Base-by-base conservation (phyloP, 2,113 vertebrate genomes). In the Tachysurus vachellii region DNA sequence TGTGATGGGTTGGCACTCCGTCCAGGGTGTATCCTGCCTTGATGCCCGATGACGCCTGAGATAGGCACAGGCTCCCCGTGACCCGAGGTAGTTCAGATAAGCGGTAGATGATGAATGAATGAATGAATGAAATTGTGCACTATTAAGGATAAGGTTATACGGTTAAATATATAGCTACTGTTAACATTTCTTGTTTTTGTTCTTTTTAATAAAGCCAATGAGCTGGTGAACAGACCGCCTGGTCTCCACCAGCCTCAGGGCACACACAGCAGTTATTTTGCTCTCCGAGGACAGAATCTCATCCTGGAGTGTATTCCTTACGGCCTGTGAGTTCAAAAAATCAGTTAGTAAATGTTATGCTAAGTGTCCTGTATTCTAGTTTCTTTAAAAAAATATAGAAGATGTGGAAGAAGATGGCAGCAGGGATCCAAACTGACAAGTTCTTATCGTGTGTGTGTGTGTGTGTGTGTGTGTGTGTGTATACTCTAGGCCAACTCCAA, bases 281-380 rank as follows among this genome's bases (percentile, higher is more conserved):
- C 95, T 11, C 93, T 97, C 73, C 92, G 92, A 86, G 93, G 94
- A 66, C 12, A 92, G 1, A 83, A 31, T 0, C 1, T 94, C 62
- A 90, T 86, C 1, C 93, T 97, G 3, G 97, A 97, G 88, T 97
- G 96, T 84, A 96, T 97, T 47, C 96, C 96, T 0, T 90, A 93
- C 80, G 96, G 96, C 89, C 94, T 96, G 96, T 97, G 92, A 96
- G 96, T 92, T 82, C 44, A 47, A 75, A 68, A 57, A 28, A 10
- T 59, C 57, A 3, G 4, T 3, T 10, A 36, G 66, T 36, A 70
- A 36, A 47, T 53, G n/a, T 53, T 53, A 50, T 26, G 47, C 75
- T 77, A 26, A 3, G 42, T 47, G 11, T 26, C 19, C 70, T 75
- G 42, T 75, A 26, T 16, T 12, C 11, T n/a, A 77, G 23, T 75